Conservation (phyloP, 2,113 vertebrate species). For the Upupa epops region DNA sequence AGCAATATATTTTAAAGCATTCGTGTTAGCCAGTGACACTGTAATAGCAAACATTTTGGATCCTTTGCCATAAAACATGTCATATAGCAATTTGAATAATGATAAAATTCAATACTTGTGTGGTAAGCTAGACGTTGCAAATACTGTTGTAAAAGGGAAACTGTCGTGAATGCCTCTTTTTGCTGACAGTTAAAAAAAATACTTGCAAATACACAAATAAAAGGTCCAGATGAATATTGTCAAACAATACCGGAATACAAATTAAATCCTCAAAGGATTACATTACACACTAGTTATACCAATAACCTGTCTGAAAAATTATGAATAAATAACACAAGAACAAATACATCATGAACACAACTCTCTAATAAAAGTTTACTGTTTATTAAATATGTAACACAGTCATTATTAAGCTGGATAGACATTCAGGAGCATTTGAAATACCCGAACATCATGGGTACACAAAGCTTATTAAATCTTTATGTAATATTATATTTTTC, state of each 20-base stretch:
- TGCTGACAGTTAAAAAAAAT: background rate
- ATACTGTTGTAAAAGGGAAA: background rate
- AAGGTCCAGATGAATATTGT: background rate
- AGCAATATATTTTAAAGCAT: constrained; percentile 23
- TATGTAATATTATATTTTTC: background rate
- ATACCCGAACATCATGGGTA: background rate
- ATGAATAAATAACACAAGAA: background rate
- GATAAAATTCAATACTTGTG: constrained; percentile 45
- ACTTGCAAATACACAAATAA: background rate
- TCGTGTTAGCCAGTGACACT: constrained; percentile 15
- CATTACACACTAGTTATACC: background rate
- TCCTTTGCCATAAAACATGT: constrained; percentile 28
- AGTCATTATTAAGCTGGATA: background rate
- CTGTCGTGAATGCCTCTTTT: background rate
- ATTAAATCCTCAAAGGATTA: background rate
- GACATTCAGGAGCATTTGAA: background rate
- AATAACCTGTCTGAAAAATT: background rate
- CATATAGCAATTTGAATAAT: constrained; percentile 19
- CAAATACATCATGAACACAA: background rate
- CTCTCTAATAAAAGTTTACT: background rate
- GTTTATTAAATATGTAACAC: background rate
- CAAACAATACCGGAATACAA: background rate
- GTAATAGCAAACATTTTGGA: constrained; percentile 18
- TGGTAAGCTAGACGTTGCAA: constrained; percentile 32
- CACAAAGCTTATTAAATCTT: background rate